Evolutionary conservation across 2,888 invertebrate species (phyloP).

Genomic region (Leucoptera coffeella): DNA sequence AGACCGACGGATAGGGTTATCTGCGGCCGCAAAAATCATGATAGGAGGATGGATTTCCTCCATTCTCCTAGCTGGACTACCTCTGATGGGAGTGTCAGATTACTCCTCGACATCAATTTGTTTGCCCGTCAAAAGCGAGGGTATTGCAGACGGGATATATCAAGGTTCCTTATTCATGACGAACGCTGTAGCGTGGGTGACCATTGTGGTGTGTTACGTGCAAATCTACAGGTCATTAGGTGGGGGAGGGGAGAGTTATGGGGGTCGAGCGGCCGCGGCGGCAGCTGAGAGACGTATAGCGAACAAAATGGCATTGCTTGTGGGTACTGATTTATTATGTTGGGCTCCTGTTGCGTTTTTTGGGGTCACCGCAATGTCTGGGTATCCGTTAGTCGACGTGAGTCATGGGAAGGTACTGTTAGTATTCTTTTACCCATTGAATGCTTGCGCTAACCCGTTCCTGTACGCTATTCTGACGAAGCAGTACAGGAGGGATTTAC

Average conservation of each 20-base stretch:
- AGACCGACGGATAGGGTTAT: constrained; percentile 70
- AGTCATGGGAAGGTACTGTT: constrained; percentile 74
- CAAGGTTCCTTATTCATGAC: constrained; percentile 67
- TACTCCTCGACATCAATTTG: constrained; percentile 85
- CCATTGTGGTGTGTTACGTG: constrained; percentile 79
- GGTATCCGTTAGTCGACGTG: constrained; percentile 77
- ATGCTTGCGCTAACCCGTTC: constrained; percentile 90
- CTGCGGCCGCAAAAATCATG: constrained; percentile 71
- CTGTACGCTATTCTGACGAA: constrained; percentile 86
- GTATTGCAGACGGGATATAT: constrained; percentile 64
- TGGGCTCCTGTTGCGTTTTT: constrained; percentile 89
- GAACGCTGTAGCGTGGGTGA: constrained; percentile 74
- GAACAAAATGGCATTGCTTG: constrained; percentile 85
- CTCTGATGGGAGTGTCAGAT: constrained; percentile 77
- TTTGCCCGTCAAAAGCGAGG: constrained; percentile 76
- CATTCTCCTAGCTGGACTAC: constrained; percentile 68
- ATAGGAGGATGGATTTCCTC: constrained; percentile 74
- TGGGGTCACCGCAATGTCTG: constrained; percentile 78
- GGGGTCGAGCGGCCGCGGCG: constrained; percentile 55
- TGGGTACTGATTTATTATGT: constrained; percentile 78
- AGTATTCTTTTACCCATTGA: constrained; percentile 87
- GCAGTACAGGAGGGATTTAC: constrained; percentile 74
- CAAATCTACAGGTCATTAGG: constrained; percentile 80
- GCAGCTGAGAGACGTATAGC: constrained; percentile 70
- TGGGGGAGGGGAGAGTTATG: constrained; percentile 62